These are phyloP conservation scores for Choristoneura rosaceana DNA, from an alignment of 2,888 invertebrate genomes.

Conservation along the genomic window DNA sequence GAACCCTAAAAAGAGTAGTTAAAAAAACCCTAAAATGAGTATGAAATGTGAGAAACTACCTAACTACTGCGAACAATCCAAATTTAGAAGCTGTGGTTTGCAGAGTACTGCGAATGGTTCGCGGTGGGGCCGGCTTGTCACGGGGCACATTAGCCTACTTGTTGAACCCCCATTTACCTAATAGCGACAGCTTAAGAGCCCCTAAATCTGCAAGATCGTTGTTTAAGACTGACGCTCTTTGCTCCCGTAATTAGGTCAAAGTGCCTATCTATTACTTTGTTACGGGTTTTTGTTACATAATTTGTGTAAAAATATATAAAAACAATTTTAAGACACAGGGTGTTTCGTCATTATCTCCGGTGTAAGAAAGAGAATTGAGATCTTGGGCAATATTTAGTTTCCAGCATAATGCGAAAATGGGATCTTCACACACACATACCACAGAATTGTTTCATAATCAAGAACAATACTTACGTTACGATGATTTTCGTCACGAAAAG, in stretches of 20 bases:
- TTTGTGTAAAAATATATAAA: neutral
- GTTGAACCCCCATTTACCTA: constrained; percentile 38
- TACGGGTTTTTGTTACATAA: constrained; percentile 3
- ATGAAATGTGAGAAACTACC: too few relatives aligned
- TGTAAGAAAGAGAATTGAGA: too few relatives aligned
- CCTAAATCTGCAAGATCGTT: constrained; percentile 32
- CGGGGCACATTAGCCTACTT: constrained; percentile 35
- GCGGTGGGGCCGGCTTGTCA: constrained; percentile 4
- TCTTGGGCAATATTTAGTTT: too few relatives aligned
- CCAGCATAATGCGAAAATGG: too few relatives aligned
- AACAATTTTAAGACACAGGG: neutral
- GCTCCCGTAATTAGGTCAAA: constrained; percentile 29
- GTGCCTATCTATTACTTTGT: constrained; percentile 12
- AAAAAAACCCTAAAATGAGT: too few relatives aligned
- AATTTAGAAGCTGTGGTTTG: neutral
- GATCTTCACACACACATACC: too few relatives aligned
- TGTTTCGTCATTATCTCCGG: neutral
- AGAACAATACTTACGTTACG: too few relatives aligned
- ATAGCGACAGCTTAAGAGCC: constrained; percentile 40
- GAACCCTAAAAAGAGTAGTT: too few relatives aligned
- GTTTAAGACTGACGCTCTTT: constrained; percentile 20
- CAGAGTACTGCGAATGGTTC: neutral
- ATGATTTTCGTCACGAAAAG: too few relatives aligned
- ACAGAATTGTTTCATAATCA: too few relatives aligned
- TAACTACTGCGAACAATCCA: neutral